Conservation (phyloP, 2,113 vertebrate species). For the Eclectus roratus region DNA sequence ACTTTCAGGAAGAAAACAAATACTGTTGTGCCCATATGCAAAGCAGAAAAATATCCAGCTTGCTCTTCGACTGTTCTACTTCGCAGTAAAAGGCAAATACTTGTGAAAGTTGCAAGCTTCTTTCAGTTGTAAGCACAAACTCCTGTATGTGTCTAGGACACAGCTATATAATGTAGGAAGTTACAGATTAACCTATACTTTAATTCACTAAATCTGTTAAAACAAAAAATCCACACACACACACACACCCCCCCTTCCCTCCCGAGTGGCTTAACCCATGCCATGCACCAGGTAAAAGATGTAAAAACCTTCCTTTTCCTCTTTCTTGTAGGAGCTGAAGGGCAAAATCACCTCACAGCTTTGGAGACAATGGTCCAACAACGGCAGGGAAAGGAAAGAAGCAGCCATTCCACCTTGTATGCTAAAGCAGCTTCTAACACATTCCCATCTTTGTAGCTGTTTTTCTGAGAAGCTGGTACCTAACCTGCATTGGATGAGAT, state of each 20-base stretch:
- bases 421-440: not conserved
- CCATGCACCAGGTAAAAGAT: not conserved
- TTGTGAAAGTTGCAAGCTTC: not conserved
- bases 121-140: not conserved
- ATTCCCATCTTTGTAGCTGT: not conserved
- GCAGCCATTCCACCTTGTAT: not conserved
- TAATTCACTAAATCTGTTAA: not conserved
- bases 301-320: not conserved
- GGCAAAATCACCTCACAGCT: not conserved
- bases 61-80: not conserved
- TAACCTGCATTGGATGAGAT: not conserved
- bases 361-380: not conserved
- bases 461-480: not conserved
- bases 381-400: not conserved
- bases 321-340: not conserved
- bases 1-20: not conserved
- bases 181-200: not conserved
- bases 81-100: not conserved
- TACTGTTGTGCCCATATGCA: not conserved
- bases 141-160: not conserved
- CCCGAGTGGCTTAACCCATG: not conserved
- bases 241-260: rapidly evolving
- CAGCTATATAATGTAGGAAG: not conserved
- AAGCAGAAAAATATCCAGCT: not conserved
- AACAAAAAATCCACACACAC: not conserved